Evolutionary conservation across 2,888 invertebrate genomes (phyloP), one percentile per base, ranked within the genome.

Genomic region (Aproaerema taeniolella): DNA sequence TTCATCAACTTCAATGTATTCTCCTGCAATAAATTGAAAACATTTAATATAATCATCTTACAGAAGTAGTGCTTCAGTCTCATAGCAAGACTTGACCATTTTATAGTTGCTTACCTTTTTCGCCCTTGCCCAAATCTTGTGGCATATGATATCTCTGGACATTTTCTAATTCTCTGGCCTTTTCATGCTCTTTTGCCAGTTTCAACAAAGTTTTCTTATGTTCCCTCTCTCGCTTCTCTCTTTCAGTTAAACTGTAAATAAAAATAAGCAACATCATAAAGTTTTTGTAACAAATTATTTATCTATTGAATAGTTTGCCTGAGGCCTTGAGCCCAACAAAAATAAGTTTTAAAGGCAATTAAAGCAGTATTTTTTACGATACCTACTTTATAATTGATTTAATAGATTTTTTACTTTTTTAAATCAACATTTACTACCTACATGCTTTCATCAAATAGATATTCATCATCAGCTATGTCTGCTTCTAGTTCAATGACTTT

Each of bases 121-220:
- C 90, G 45, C 90, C 91, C 63, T 93, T 93, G n/a, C 92, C 92
- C 58, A 93, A 82, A 68, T 94, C 97, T 58, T 93, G 91, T 0
- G 98, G 98, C 93, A 99, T 98, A 56, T 93, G 95, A 82, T 99
- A 99, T 37, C 99, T 88, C 59, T 97, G 95, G 1, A 97, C 92
- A 67, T 94, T 93, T 82, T 98, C 97, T 43, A 98, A 78, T 66
- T 99, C 97, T 41, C 96, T 88, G 0, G 99, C 99, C 63, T 91
- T 92, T 67, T 97, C 97, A 91, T 99, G 98, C 72, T 98, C 97
- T 67, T 95, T 95, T 1, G 98, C 99, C 47, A 99, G 88, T 59
- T 92, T 89, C 11, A 99, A 81, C 31, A 99, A 87, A 48, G 94
- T 95, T 66, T 96, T 97, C 67, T 98, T 98, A 67, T 98, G 95